Percentiles rank a stretch among this genome's conserved stretches.
phyloP scores from a whole-genome alignment of 2,888 invertebrate species.

The Noctua fimbriata region DNA sequence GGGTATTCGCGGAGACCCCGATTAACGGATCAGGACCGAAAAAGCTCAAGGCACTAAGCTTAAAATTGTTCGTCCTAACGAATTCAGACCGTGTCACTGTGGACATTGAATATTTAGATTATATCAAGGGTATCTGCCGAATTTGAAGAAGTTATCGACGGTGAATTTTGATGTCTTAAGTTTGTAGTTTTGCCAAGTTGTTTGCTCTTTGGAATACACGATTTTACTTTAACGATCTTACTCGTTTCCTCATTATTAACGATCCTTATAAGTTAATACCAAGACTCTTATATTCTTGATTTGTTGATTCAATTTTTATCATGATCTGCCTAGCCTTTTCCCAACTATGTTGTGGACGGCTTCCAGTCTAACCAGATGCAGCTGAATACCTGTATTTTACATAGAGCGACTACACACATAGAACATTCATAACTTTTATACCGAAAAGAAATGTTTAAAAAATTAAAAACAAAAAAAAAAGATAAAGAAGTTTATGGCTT shows the following conservation, averaged over 20 bases:
- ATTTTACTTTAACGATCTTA: background rate
- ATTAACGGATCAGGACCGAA: constrained; percentile 54
- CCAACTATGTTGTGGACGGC: too few species aligned
- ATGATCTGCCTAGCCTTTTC: too few species aligned
- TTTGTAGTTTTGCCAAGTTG: constrained; percentile 11
- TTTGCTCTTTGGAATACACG: constrained; percentile 7
- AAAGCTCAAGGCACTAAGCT: constrained; percentile 52
- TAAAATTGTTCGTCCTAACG: constrained; percentile 56
- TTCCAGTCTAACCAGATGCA: too few species aligned
- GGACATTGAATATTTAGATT: constrained; percentile 46
- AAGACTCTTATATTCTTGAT: background rate
- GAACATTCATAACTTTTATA: too few species aligned
- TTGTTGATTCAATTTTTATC: too few species aligned
- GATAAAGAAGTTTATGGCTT: too few species aligned
- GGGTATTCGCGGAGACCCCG: constrained; percentile 50
- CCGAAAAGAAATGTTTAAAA: too few species aligned
- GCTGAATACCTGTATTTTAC: too few species aligned
- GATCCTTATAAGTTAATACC: background rate
- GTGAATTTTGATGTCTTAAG: constrained; percentile 20
- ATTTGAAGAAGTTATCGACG: constrained; percentile 24
- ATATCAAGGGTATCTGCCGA: constrained; percentile 15
- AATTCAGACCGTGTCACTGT: constrained; percentile 40
- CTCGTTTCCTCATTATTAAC: background rate
- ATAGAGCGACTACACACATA: too few species aligned
- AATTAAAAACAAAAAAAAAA: too few species aligned